phyloP scores from a whole-genome alignment of 2,113 vertebrate genomes.

The Heptranchias perlo region DNA sequence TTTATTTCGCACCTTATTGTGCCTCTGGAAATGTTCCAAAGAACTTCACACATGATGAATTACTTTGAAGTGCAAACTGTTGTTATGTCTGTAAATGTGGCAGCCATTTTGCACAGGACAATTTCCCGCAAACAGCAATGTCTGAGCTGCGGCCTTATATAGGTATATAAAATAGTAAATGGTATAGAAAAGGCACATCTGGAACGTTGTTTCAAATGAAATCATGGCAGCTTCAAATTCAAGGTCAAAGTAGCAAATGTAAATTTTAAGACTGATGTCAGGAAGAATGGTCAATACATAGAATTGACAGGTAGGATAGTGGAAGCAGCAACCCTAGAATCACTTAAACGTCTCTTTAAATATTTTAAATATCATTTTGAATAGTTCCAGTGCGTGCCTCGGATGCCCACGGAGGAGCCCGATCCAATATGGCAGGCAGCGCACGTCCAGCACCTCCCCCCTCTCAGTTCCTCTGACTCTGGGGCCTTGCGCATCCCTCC shows the following conservation, averaged over 20 bases:
- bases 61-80: conserved; percentile 6
- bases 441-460: too few species aligned
- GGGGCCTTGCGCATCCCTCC: too few species aligned
- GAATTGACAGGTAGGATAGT: not conserved
- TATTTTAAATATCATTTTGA: too few species aligned
- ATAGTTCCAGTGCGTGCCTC: too few species aligned
- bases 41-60: not conserved
- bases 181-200: not conserved
- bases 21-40: not conserved
- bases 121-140: not conserved
- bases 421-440: too few species aligned
- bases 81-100: not conserved
- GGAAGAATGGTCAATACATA: not conserved
- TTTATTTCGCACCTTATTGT: not conserved
- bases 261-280: not conserved
- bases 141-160: not conserved
- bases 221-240: not conserved
- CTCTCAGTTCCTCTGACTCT: too few species aligned
- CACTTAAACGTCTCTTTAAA: too few species aligned
- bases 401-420: too few species aligned
- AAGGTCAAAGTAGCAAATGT: not conserved
- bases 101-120: not conserved
- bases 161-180: not conserved
- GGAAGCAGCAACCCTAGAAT: too few species aligned
- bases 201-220: not conserved